These are phyloP conservation scores for Tipula helvola DNA, from an alignment of 2,888 invertebrate species.

Conservation along the genomic window DNA sequence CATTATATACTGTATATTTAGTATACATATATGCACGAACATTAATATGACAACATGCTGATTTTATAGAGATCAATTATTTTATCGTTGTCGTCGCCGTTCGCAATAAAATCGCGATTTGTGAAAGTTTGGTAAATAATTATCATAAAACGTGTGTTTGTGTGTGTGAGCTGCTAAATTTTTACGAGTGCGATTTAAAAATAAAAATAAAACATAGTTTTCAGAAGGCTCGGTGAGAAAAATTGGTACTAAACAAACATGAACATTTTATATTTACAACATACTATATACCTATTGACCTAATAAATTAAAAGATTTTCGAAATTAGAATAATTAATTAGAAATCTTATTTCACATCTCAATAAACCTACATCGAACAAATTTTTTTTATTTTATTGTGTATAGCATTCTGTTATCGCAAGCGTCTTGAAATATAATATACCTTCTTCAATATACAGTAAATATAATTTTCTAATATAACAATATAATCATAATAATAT, in stretches of 20 bases:
- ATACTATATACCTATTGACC: neutral
- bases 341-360: neutral
- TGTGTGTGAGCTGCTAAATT: neutral
- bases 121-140: neutral
- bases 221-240: neutral
- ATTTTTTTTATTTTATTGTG: neutral
- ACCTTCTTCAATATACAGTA: neutral
- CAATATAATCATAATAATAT: constrained; percentile 4
- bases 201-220: neutral
- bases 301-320: neutral
- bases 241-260: neutral
- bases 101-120: neutral
- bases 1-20: neutral
- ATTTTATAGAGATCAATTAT: neutral
- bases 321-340: neutral
- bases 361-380: neutral
- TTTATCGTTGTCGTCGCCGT: neutral
- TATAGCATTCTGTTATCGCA: neutral
- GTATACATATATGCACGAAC: neutral
- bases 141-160: neutral
- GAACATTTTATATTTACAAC: too few species aligned
- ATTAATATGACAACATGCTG: neutral
- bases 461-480: neutral
- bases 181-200: neutral
- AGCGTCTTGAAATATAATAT: neutral